Conservation (phyloP, 2,113 vertebrate genomes). For the Sturnira hondurensis region DNA sequence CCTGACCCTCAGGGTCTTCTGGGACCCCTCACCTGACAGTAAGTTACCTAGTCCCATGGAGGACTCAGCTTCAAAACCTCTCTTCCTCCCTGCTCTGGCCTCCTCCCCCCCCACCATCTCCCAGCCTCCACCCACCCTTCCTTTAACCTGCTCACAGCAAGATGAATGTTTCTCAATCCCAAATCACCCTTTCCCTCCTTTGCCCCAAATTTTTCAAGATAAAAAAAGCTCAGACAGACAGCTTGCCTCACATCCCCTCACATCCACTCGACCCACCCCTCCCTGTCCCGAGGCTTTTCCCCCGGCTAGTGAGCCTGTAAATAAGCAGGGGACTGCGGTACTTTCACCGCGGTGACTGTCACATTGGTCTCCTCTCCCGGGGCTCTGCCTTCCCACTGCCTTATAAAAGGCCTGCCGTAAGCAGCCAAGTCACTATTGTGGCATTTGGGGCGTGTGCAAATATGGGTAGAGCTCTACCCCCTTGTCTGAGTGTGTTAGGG, state of each 20-base stretch:
- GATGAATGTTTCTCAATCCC: background rate
- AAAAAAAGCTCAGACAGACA: slow-evolving; percentile 1
- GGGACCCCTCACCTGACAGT: background rate
- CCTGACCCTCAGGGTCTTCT: background rate
- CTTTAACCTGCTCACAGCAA: background rate
- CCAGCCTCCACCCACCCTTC: background rate
- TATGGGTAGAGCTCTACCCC: background rate
- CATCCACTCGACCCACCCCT: accelerated
- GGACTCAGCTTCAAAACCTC: background rate
- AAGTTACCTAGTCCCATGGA: background rate
- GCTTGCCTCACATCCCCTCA: background rate
- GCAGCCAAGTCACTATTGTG: background rate
- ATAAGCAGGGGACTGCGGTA: too few species aligned
- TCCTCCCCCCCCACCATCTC: background rate
- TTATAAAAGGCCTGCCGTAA: background rate
- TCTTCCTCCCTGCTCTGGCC: background rate
- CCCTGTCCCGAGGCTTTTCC: background rate
- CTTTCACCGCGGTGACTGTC: background rate
- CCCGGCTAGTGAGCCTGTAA: background rate
- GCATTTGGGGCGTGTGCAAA: background rate
- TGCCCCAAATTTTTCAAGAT: background rate
- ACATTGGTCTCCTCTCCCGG: background rate
- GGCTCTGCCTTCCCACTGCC: background rate
- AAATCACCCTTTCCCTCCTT: background rate
- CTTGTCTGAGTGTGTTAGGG: background rate